Percentiles rank a stretch among this genome's conserved stretches.
These are phyloP conservation scores for Sycophaga agraensis DNA, from an alignment of 1,140 invertebrate species.

Conservation along the genomic window DNA sequence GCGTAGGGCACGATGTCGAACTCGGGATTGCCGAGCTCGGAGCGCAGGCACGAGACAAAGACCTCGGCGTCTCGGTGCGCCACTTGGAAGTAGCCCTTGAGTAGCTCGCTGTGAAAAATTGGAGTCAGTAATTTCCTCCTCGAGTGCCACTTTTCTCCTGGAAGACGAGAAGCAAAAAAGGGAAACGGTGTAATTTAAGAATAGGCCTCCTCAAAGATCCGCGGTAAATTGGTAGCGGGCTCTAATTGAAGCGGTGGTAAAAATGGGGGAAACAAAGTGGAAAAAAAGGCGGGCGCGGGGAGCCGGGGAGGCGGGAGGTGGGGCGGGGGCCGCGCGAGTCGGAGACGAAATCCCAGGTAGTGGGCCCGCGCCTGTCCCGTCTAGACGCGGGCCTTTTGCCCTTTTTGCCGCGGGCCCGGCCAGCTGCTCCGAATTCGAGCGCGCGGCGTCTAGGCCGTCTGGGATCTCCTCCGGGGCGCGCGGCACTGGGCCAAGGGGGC, in stretches of 20 bases:
- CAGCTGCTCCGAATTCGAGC: too few species aligned
- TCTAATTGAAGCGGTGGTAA: too few species aligned
- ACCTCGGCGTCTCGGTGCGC: conserved; percentile 52
- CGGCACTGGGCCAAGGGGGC: too few species aligned
- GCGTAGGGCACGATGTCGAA: conserved; percentile 64
- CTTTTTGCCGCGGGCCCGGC: too few species aligned
- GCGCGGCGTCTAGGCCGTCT: too few species aligned
- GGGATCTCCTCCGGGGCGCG: too few species aligned
- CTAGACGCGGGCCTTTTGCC: background rate
- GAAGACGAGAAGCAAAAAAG: conserved; percentile 6
- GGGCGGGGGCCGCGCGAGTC: too few species aligned
- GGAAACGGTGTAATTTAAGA: background rate
- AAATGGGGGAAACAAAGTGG: background rate
- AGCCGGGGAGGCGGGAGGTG: too few species aligned
- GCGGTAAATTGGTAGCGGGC: too few species aligned
- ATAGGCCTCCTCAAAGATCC: too few species aligned
- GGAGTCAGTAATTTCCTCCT: conserved; percentile 74
- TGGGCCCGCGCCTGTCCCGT: too few species aligned
- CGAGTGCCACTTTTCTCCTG: conserved; percentile 68
- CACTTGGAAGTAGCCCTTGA: conserved; percentile 68
- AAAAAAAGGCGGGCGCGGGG: background rate
- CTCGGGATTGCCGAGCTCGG: conserved; percentile 61
- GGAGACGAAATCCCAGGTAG: background rate
- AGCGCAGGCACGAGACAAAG: conserved; percentile 65
- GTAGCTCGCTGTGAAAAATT: conserved; percentile 75